Conservation (phyloP, 2,113 vertebrate species). For the Pionites leucogaster region DNA sequence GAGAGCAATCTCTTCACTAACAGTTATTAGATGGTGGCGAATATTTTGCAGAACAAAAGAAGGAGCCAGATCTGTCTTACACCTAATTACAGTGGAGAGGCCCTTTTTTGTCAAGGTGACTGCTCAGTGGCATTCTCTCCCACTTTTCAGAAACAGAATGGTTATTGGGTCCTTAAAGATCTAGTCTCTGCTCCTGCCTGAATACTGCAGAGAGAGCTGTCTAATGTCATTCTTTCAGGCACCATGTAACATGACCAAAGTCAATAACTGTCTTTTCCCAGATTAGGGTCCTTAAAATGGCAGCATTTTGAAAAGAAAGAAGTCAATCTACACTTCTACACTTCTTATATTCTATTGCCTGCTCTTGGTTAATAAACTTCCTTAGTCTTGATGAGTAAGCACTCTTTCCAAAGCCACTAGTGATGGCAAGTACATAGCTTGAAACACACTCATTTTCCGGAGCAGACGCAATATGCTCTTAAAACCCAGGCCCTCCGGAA, state of each 20-base stretch:
- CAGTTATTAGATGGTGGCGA: background rate
- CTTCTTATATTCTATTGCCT: background rate
- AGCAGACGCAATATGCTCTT: background rate
- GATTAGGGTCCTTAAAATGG: background rate
- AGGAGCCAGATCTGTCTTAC: background rate
- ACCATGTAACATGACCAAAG: background rate
- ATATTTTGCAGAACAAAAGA: slow-evolving; percentile 16
- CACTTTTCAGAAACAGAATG: background rate
- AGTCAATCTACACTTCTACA: background rate
- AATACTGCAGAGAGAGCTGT: background rate
- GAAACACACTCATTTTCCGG: background rate
- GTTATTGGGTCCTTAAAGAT: background rate
- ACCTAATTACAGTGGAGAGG: background rate
- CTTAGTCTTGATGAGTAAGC: background rate
- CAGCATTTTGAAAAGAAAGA: background rate
- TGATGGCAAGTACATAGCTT: background rate
- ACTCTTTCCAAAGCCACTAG: background rate
- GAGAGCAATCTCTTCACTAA: background rate
- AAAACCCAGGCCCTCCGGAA: background rate
- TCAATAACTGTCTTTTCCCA: slow-evolving; percentile 2
- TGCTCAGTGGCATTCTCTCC: background rate
- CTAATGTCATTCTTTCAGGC: background rate
- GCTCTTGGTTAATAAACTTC: background rate
- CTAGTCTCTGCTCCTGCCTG: background rate
- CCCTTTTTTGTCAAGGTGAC: background rate